Evolutionary conservation across 2,113 vertebrate genomes (phyloP).

Genomic region (Rynchops niger): DNA sequence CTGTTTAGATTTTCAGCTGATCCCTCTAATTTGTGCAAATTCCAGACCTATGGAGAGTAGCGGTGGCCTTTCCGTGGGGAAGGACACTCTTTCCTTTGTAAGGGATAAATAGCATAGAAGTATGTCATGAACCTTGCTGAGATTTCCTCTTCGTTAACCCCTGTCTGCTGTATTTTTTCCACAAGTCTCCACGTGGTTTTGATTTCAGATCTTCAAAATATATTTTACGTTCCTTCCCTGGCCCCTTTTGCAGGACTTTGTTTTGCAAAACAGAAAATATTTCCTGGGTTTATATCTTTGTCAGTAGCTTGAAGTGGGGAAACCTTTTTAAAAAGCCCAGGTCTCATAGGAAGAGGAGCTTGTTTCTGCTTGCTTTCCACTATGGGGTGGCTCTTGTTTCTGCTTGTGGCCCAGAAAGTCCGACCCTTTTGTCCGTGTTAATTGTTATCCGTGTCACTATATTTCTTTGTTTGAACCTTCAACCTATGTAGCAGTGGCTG

Average conservation of each 20-base stretch:
- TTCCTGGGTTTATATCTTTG: neutral
- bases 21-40: neutral
- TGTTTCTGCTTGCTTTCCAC: neutral
- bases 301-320: neutral
- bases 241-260: neutral
- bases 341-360: neutral
- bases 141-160: neutral
- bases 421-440: neutral
- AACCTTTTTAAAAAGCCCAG: neutral
- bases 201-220: constrained; percentile 29
- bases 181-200: neutral
- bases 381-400: neutral
- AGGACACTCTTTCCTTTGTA: neutral
- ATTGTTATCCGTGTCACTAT: neutral
- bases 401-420: neutral
- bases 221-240: neutral
- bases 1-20: neutral
- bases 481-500: fast-evolving
- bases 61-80: neutral
- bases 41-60: neutral
- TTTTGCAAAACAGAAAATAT: constrained; percentile 15
- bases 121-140: neutral
- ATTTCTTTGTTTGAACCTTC: neutral
- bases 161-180: neutral
- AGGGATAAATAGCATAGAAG: neutral